Conservation (phyloP, 2,797 vertebrate genomes). For the Sebastes hopkinsi region DNA sequence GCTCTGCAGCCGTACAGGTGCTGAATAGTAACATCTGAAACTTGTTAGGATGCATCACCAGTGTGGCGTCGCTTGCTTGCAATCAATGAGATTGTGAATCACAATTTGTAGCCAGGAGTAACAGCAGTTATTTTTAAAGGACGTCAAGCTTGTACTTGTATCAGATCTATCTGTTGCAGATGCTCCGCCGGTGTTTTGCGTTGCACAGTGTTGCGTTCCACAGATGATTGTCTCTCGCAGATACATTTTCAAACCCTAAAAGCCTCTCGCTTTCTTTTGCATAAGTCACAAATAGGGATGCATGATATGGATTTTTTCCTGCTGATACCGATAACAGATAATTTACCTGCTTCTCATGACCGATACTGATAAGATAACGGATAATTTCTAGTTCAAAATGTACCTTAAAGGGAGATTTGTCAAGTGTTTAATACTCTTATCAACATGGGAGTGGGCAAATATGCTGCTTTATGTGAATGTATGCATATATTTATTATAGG, state of each 20-base stretch:
- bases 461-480: fast-evolving
- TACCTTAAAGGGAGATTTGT: too few species aligned
- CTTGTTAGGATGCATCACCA: background rate
- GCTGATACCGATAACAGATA: too few species aligned
- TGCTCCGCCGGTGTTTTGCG: too few species aligned
- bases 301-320: too few species aligned
- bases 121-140: background rate
- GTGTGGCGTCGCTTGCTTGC: background rate
- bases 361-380: too few species aligned
- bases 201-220: background rate
- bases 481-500: too few species aligned
- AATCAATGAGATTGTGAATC: background rate
- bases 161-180: too few species aligned
- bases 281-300: background rate
- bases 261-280: background rate
- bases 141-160: background rate
- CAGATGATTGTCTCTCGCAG: background rate
- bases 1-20: background rate
- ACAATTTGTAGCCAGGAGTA: background rate
- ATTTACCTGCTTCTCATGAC: too few species aligned
- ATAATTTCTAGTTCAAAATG: too few species aligned
- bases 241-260: background rate
- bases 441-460: too few species aligned
- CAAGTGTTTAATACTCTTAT: too few species aligned
- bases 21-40: background rate